Conservation (phyloP, 2,888 invertebrate species). For the Plusia festucae region DNA sequence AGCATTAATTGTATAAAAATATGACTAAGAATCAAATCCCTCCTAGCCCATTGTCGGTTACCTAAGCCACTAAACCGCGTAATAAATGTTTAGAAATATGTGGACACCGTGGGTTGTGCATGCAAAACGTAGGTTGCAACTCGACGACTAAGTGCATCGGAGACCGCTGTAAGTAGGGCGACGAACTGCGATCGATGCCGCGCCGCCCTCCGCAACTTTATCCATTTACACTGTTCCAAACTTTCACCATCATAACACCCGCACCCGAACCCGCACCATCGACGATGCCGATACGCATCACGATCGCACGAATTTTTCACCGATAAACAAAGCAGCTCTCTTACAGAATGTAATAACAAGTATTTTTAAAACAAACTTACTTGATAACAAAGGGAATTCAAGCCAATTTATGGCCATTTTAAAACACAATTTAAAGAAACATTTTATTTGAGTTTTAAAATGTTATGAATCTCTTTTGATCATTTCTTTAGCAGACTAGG, state of each 20-base stretch:
- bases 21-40: background rate
- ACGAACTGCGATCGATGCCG: slow-evolving; percentile 88
- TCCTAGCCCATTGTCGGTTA: background rate
- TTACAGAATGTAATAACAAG: background rate
- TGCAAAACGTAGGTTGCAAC: slow-evolving; percentile 77
- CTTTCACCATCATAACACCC: slow-evolving; percentile 83
- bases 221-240: slow-evolving; percentile 86
- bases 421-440: slow-evolving; percentile 17
- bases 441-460: slow-evolving; percentile 36
- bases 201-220: slow-evolving; percentile 85
- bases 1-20: too few relatives aligned
- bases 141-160: slow-evolving; percentile 82
- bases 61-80: slow-evolving; percentile 32
- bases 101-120: slow-evolving; percentile 44
- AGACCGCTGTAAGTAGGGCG: slow-evolving; percentile 86
- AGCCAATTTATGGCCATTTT: slow-evolving; percentile 8
- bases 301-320: slow-evolving; percentile 31
- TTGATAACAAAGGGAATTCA: slow-evolving; percentile 8
- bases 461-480: slow-evolving; percentile 58
- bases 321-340: slow-evolving; percentile 25
- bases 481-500: slow-evolving; percentile 66
- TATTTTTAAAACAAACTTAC: background rate
- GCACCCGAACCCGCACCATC: slow-evolving; percentile 56
- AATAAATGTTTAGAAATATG: slow-evolving; percentile 45
- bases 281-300: slow-evolving; percentile 51